Base-by-base conservation (phyloP, 2,797 vertebrate genomes). In the Neolamprologus multifasciatus region DNA sequence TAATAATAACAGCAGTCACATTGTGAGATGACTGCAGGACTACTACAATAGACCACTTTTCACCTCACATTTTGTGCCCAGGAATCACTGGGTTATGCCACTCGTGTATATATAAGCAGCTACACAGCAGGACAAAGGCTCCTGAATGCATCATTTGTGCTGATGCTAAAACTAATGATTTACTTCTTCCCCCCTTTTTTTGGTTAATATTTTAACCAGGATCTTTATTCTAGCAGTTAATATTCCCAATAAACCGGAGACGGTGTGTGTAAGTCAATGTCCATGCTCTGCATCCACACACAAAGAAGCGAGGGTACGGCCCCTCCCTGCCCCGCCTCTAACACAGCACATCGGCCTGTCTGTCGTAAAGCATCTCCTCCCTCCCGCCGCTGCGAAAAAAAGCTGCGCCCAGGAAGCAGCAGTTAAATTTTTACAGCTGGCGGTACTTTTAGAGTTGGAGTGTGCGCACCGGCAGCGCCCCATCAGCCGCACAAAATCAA, bases 401-500 rank as follows among this genome's bases (percentile, higher is more conserved):
- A 84, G 86, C 89, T 2, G 78, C 84, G 89, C 88, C 94, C 91
- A 87, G 91, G 86, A 94, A 96, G 95, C 93, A 92, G 96, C 93
- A 95, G 93, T 97, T 96, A 97, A 93, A 89, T 91, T 96, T 96
- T 96, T 96, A 96, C 95, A 94, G 84, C 95, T 77, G 74, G 81
- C 88, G 93, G 92, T 94, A 87, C 95, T 93, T 95, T 96, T 96
- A 96, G 96, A 95, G 89, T 86, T 92, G 59, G 93, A 90, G 92
- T 92, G 91, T 81, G 84, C 90, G 88, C 92, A 89, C 90, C 93
- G 79, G 93, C 89, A 93, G 93, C 89, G 80, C 69, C 83, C 89
- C 87, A 91, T 93, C 94, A 96, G 96, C 95, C 86, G 86, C 95
- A 89, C 95, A 92, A 96, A 97, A 97, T 97, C 97, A 97, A 96